Evolutionary conservation across 2,797 vertebrate species (phyloP).

Genomic region (Muscicapa comitata): DNA sequence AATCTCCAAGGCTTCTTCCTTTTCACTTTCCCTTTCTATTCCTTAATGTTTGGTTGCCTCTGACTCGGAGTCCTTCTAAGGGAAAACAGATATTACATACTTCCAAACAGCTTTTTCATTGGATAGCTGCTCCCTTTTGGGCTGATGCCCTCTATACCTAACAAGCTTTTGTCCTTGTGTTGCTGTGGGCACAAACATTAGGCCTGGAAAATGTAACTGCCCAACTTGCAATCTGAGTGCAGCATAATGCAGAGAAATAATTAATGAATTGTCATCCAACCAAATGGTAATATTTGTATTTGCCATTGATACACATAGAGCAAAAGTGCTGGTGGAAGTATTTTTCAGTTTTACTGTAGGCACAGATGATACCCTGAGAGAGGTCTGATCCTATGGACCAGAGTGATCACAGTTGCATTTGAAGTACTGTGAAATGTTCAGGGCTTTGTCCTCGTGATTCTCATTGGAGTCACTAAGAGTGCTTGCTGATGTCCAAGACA

Average conservation of each 20-base stretch:
- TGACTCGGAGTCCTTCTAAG: neutral
- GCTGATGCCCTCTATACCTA: neutral
- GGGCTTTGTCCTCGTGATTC: neutral
- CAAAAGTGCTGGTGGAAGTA: neutral
- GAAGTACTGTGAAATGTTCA: neutral
- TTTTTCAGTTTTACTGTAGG: neutral
- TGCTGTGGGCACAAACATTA: neutral
- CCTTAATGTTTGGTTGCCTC: neutral
- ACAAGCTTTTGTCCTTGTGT: neutral
- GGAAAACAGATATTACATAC: neutral
- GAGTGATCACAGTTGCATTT: neutral
- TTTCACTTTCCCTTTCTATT: neutral
- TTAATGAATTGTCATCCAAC: neutral
- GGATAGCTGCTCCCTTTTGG: neutral
- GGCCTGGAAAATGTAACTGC: neutral
- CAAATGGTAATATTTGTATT: slow-evolving; percentile 11
- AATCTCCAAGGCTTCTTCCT: neutral
- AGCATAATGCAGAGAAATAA: neutral
- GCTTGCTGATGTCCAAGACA: neutral
- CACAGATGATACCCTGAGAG: neutral
- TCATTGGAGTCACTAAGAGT: neutral
- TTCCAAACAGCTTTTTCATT: neutral
- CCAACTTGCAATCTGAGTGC: neutral
- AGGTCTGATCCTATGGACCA: neutral
- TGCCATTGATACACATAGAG: neutral